Base-by-base conservation (phyloP, 2,888 invertebrate genomes). In the Litoditis marina region DNA sequence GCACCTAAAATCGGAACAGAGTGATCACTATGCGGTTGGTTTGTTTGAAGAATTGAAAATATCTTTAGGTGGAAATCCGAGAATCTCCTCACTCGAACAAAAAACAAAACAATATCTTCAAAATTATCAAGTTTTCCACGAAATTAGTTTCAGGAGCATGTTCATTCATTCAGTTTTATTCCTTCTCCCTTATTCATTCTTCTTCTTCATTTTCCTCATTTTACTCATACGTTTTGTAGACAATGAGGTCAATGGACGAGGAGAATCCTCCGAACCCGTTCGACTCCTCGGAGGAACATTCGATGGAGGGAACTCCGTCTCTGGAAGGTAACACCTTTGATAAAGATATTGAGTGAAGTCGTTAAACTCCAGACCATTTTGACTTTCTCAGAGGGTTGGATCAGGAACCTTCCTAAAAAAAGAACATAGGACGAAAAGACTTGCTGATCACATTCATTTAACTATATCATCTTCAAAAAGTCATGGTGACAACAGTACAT, bases 171-270 rank as follows among this genome's bases (percentile, higher is more conserved):
- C n/a, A n/a, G n/a, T n/a, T n/a, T n/a, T n/a, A n/a, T n/a, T n/a
- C n/a, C n/a, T n/a, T n/a, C n/a, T n/a, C n/a, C n/a, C n/a, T n/a
- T n/a, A n/a, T n/a, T n/a, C n/a, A n/a, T n/a, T n/a, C n/a, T n/a
- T n/a, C n/a, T n/a, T n/a, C n/a, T n/a, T n/a, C n/a, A n/a, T n/a
- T n/a, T n/a, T n/a, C n/a, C n/a, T n/a, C n/a, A n/a, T n/a, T n/a
- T n/a, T n/a, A n/a, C n/a, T n/a, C 19, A 30, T 42, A 34, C 16
- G 44, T 31, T 32, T 59, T 69, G 54, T 49, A 74, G 74, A 65
- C 68, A 2, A 73, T 75, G 75, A 61, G 67, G 44, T 66, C 68
- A 13, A 57, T 75, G n/a, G 75, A 75, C 53, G 59, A 65, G 7
- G 70, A 73, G 52, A 66, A 68, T 36, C 73, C 73, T 1, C 30